Base-by-base conservation (phyloP, 1,140 invertebrate species). In the Drosophila dunni region DNA sequence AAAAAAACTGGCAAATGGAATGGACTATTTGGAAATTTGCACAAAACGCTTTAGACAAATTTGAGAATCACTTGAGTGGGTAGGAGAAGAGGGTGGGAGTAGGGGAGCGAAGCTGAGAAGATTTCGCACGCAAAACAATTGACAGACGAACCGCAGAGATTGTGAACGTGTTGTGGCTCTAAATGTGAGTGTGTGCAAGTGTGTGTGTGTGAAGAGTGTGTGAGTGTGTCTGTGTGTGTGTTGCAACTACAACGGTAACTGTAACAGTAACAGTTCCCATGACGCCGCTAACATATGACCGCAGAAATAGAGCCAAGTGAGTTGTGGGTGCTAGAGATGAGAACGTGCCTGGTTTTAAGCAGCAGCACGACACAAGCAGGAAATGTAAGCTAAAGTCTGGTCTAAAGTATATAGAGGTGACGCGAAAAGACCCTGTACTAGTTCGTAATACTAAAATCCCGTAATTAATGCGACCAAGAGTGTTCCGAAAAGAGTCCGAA, bases 221-320 rank as follows among this genome's bases (percentile, higher is more conserved):
- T 54, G 50, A 20, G 11, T 54, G 50, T 17, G 48, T 54, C 38
- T 45, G 15, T 54, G 50, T 9, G 38, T n/a, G 51, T 82, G 74
- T 78, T 73, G 84, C 83, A 88, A 88, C 70, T 88, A 78, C 84
- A 88, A 88, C 71, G 84, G 81, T 88, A 89, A 84, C 70, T 88
- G 81, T 89, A 88, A 88, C 75, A 84, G 85, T 88, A 84, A 84
- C 84, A 89, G 80, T 88, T 88, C 84, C 84, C 84, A 88, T 89
- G 84, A 88, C 83, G 82, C n/a, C 60, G 67, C 56, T 66, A 66
- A 76, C 53, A 66, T 74, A 67, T 57, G 71, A 70, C 70, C 79
- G 67, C 68, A 79, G 56, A 66, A 74, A 62, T 71, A 66, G 63
- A 11, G 38, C 4, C 24, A 29, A 29, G 3, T 29, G 24, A 29